Percentiles rank a stretch among this genome's conserved stretches.
phyloP scores from a whole-genome alignment of 2,113 vertebrate species.

The Sinocyclocheilus anophthalmus region DNA sequence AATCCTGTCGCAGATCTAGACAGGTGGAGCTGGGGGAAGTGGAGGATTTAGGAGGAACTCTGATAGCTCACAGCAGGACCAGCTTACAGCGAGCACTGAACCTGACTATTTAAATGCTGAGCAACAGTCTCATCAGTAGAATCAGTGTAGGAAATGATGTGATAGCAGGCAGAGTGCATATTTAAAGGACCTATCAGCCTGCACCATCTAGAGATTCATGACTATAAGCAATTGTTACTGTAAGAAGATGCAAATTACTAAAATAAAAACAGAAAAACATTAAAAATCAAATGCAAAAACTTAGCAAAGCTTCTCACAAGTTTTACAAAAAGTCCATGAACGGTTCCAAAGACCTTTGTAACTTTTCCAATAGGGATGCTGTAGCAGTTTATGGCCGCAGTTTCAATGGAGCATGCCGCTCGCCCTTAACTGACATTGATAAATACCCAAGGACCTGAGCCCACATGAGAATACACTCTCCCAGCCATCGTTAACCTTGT shows the following conservation, averaged over 20 bases:
- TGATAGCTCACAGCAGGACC: not conserved
- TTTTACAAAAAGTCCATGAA: not conserved
- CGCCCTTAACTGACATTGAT: slow-evolving; percentile 58
- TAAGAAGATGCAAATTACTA: no score
- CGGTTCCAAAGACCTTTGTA: not conserved
- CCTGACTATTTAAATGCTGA: not conserved
- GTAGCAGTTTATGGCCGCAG: slow-evolving; percentile 1
- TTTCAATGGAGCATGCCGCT: not conserved
- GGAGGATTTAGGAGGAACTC: not conserved
- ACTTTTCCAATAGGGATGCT: slow-evolving; percentile 22
- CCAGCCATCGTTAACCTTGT: slow-evolving; percentile 71
- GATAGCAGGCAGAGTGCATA: not conserved
- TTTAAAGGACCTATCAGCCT: no score
- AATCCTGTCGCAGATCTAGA: not conserved
- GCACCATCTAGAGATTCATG: no score
- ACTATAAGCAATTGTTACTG: no score
- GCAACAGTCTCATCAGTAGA: not conserved
- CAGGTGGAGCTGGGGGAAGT: not conserved
- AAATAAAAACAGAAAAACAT: not conserved
- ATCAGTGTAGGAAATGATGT: not conserved
- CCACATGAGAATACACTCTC: slow-evolving; percentile 57
- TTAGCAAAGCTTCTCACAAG: not conserved
- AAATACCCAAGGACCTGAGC: slow-evolving; percentile 66
- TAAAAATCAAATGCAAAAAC: not conserved
- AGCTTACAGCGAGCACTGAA: not conserved